These are phyloP conservation scores for Nomada ferruginata DNA, from an alignment of 2,888 invertebrate species.

Conservation along the genomic window DNA sequence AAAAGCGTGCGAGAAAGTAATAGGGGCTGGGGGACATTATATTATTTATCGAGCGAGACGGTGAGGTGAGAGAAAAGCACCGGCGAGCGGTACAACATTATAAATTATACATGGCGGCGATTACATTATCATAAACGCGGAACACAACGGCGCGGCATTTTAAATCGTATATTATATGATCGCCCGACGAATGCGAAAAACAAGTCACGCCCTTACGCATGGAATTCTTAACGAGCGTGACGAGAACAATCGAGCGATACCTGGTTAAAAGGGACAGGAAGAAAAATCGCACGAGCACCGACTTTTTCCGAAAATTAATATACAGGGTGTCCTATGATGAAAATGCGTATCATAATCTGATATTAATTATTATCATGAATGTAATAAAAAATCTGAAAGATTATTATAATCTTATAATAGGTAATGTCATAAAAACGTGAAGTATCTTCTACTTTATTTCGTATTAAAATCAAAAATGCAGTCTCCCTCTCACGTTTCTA, in stretches of 20 bases:
- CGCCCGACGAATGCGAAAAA: conserved; percentile 56
- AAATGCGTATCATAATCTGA: too few species aligned
- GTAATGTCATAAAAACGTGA: too few species aligned
- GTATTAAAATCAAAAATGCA: too few species aligned
- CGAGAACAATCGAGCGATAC: conserved; percentile 65
- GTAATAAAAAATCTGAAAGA: too few species aligned
- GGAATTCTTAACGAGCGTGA: conserved; percentile 71
- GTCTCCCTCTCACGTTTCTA: too few species aligned
- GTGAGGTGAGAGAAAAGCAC: conserved; percentile 18
- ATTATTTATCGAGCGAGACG: conserved; percentile 48
- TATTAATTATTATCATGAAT: too few species aligned
- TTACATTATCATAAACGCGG: conserved; percentile 59
- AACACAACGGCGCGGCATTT: conserved; percentile 55
- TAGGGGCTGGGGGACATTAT: conserved; percentile 20
- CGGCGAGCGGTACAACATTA: conserved; percentile 30
- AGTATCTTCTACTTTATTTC: too few species aligned
- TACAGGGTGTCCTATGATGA: not conserved
- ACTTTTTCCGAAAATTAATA: conserved; percentile 20
- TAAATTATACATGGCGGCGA: conserved; percentile 59
- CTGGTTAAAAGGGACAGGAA: conserved; percentile 6
- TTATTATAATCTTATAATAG: too few species aligned
- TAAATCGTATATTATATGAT: conserved; percentile 58
- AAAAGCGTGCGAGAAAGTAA: not conserved
- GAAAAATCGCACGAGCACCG: not conserved
- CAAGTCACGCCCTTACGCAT: conserved; percentile 61